Evolutionary conservation across 2,888 invertebrate genomes (phyloP).

Genomic region (Anoplius nigerrimus): DNA sequence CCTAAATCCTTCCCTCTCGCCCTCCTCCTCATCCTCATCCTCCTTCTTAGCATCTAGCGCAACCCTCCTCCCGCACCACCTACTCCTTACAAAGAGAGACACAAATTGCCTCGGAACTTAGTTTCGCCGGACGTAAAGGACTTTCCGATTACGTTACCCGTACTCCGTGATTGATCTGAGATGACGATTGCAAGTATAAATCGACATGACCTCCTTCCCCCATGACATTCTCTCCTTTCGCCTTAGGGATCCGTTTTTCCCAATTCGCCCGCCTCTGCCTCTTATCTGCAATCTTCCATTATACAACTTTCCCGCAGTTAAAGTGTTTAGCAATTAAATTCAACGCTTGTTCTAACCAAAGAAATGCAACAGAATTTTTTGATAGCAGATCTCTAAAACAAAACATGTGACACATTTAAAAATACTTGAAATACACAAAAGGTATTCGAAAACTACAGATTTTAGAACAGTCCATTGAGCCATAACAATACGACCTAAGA

Average conservation of each 20-base stretch:
- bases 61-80: slow-evolving; percentile 31
- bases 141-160: slow-evolving; percentile 72
- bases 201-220: slow-evolving; percentile 44
- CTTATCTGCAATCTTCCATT: too few relatives aligned
- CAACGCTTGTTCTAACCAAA: too few relatives aligned
- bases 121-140: slow-evolving; percentile 73
- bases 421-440: too few relatives aligned
- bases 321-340: too few relatives aligned
- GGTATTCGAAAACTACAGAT: slow-evolving; percentile 3
- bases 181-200: slow-evolving; percentile 64
- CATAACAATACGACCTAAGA: too few relatives aligned
- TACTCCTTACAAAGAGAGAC: slow-evolving; percentile 71
- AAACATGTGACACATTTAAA: too few relatives aligned
- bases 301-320: too few relatives aligned
- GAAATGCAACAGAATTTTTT: too few relatives aligned
- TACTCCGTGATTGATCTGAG: slow-evolving; percentile 69
- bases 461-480: too few relatives aligned
- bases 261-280: neutral
- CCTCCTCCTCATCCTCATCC: slow-evolving; percentile 29
- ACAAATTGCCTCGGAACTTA: slow-evolving; percentile 74
- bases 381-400: too few relatives aligned
- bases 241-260: slow-evolving; percentile 2
- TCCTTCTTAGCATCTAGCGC: slow-evolving; percentile 11
- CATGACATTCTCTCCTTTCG: neutral
- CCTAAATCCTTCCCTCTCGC: slow-evolving; percentile 34